Conservation (phyloP, 2,797 vertebrate genomes). For the Sebastes cheni region DNA sequence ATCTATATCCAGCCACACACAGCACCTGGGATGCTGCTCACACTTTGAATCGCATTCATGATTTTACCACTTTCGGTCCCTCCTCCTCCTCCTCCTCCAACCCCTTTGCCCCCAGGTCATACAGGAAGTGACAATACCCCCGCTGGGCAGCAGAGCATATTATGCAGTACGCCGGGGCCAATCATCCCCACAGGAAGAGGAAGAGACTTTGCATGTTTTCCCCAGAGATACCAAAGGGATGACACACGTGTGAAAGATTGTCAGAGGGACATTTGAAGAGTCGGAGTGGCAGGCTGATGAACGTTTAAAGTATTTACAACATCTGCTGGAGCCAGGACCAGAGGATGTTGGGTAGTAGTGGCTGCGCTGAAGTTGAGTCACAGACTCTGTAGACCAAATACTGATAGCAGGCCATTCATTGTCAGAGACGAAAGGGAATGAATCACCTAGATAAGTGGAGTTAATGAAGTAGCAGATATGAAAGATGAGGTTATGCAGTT, state of each 20-base stretch:
- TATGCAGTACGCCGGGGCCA: slow-evolving; percentile 38
- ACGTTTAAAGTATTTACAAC: slow-evolving; percentile 64
- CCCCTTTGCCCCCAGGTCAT: slow-evolving; percentile 17
- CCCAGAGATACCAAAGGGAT: slow-evolving; percentile 40
- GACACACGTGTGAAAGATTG: slow-evolving; percentile 53
- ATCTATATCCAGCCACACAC: neutral
- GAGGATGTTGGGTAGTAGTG: slow-evolving; percentile 53
- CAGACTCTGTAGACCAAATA: slow-evolving; percentile 42
- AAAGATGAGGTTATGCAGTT: slow-evolving; percentile 37
- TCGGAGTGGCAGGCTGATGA: slow-evolving; percentile 48
- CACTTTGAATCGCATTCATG: neutral
- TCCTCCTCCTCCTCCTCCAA: slow-evolving; percentile 1
- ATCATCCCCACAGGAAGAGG: slow-evolving; percentile 72
- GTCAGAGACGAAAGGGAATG: slow-evolving; percentile 28
- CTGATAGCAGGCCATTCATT: slow-evolving; percentile 26
- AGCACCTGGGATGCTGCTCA: slow-evolving; percentile 20
- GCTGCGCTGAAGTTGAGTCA: slow-evolving; percentile 48
- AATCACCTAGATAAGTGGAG: slow-evolving; percentile 45
- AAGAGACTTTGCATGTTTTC: slow-evolving; percentile 55
- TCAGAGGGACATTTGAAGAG: slow-evolving; percentile 29
- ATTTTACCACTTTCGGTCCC: neutral
- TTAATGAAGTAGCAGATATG: slow-evolving; percentile 44
- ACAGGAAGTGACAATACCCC: slow-evolving; percentile 67
- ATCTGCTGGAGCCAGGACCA: slow-evolving; percentile 8
- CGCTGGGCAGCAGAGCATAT: slow-evolving; percentile 22